A percentile compares a stretch with the other conserved stretches of the same genome.
Evolutionary conservation across 1,140 invertebrate genomes (phyloP).

Genomic region (Nasonia giraulti): DNA sequence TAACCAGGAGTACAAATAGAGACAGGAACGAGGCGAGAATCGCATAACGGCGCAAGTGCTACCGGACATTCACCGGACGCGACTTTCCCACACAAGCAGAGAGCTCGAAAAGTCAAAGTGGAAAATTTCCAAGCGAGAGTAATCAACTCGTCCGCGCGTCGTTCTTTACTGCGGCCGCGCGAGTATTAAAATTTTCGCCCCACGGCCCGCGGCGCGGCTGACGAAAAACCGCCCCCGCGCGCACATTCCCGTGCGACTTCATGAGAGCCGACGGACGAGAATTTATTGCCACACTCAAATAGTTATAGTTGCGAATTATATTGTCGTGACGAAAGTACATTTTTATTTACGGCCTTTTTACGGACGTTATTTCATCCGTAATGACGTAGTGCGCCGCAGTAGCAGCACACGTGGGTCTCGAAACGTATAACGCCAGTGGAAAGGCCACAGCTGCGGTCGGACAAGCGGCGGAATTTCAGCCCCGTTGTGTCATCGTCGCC

Average conservation of each 20-base stretch:
- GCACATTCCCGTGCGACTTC: neutral
- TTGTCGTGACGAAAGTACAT: slow-evolving; percentile 7
- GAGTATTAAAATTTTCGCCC: neutral
- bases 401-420: neutral
- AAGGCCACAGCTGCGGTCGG: neutral
- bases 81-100: no score
- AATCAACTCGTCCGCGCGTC: neutral
- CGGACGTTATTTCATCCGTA: slow-evolving; percentile 13
- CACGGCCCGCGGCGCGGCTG: no score
- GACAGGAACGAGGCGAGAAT: no score
- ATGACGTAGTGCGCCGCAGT: neutral
- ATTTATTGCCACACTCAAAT: slow-evolving; percentile 11
- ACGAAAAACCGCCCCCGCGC: neutral
- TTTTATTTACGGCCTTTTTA: slow-evolving; percentile 19
- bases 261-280: neutral
- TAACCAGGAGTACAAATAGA: no score
- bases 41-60: no score
- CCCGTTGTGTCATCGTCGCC: neutral
- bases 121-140: neutral
- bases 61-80: no score
- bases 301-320: slow-evolving; percentile 8
- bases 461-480: neutral
- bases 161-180: neutral
- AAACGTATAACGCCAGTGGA: neutral
- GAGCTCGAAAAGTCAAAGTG: neutral